Base-by-base conservation (phyloP, 2,797 vertebrate genomes). In the Orestias chungarensis region DNA sequence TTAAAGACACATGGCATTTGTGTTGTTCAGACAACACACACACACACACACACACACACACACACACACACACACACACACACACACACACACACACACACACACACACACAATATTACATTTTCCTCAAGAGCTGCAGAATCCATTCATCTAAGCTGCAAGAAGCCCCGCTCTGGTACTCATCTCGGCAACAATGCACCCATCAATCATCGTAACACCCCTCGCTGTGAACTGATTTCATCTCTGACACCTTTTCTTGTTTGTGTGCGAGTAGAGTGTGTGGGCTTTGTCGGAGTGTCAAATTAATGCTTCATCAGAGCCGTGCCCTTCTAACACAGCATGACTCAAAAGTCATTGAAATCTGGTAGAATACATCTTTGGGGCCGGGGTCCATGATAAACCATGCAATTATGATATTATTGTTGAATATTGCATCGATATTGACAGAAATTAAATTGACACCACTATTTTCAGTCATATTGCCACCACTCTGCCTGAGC, bases 161-260 rank as follows among this genome's bases (percentile, higher is more conserved):
- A 80, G 73, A 86, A 88, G 79, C 73, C 71, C 75, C 33, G 4
- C 78, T 43, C 71, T 38, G 69, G 54, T 62, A 71, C 75, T 70
- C 81, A 70, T 44, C 74, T 75, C 74, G 59, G 55, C 81, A 35
- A 44, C 54, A 47, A 80, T 77, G 46, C 86, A 79, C 42, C 86
- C 83, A 76, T 89, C 89, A 87, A 88, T 91, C 89, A 87, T 46
- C 44, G 78, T 14, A 61, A 57, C 80, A 10, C 85, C 62, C 54
- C 80, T 77, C n/a, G 72, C 83, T 79, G 83, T 1, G 80, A 76
- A 82, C 61, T 47, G 85, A 88, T 91, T 89, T 86, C 76, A 85
- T 90, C 89, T 86, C 78, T 50, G 87, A 86, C 88, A 88, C 82
- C 85, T 83, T 87, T 75, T 84, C 83, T 66, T 85, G 84, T 69